Evolutionary conservation across 2,113 vertebrate genomes (phyloP).

Genomic region (Ophthalmolycus amberensis): DNA sequence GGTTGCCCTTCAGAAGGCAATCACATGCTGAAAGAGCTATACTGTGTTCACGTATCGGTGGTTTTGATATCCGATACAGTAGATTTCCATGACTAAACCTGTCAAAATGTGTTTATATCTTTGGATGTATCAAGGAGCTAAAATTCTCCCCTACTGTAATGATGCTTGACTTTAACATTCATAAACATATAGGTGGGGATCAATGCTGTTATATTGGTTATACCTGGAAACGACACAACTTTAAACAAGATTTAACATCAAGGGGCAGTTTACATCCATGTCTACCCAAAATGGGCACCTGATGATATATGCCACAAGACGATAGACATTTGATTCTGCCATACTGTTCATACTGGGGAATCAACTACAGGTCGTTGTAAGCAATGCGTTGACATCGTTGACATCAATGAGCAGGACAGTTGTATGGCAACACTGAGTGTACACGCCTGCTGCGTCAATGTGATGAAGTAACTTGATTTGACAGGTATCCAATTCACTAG

Average conservation of each 20-base stretch:
- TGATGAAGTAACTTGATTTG: neutral
- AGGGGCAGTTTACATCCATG: too few relatives aligned
- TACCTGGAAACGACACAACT: neutral
- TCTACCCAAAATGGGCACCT: neutral
- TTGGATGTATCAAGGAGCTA: neutral
- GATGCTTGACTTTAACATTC: neutral
- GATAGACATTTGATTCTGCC: neutral
- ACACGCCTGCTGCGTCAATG: constrained; percentile 4
- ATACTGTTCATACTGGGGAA: neutral
- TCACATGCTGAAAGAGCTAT: neutral
- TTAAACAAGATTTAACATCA: neutral
- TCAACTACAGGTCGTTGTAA: neutral
- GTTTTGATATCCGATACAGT: neutral
- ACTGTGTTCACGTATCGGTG: neutral
- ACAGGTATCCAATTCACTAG: neutral
- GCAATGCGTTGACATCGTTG: neutral
- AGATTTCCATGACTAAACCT: neutral
- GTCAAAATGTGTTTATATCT: neutral
- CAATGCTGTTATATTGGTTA: neutral
- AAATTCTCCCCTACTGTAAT: neutral
- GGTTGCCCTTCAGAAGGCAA: neutral
- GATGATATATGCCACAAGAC: neutral
- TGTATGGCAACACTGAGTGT: neutral
- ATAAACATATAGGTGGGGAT: neutral
- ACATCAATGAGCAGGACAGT: constrained; percentile 13